These are phyloP conservation scores for Sturnira hondurensis DNA, from an alignment of 2,113 vertebrate species.

Conservation along the genomic window DNA sequence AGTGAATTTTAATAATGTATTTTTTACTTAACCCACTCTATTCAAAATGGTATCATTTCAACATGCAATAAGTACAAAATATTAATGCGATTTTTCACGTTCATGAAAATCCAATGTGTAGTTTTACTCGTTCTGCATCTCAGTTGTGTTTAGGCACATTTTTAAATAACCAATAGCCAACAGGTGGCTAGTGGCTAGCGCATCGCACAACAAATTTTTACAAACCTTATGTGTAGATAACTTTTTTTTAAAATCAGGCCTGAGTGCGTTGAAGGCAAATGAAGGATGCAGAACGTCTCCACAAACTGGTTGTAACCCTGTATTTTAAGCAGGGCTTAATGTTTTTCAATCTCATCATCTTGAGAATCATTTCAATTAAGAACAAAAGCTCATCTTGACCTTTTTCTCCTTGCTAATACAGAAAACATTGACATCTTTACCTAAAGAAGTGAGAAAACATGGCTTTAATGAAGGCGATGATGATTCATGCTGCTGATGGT, in stretches of 20 bases:
- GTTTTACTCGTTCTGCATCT: not conserved
- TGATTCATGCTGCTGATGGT: not conserved
- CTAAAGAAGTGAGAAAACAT: not conserved
- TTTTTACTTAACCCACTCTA: not conserved
- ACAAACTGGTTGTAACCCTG: not conserved
- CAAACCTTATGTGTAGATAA: not conserved
- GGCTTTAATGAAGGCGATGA: not conserved
- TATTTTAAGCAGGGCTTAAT: not conserved
- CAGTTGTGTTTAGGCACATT: not conserved
- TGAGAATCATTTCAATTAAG: conserved; percentile 17
- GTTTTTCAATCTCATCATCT: not conserved
- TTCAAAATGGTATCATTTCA: not conserved
- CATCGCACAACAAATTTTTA: not conserved
- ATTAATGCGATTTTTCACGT: not conserved
- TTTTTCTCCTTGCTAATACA: not conserved
- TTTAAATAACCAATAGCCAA: not conserved
- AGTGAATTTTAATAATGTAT: not conserved
- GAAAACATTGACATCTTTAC: not conserved
- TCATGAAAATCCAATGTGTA: not conserved
- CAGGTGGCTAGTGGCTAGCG: not conserved
- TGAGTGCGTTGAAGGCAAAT: not conserved
- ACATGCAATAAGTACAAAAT: not conserved
- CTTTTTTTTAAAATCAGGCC: not conserved
- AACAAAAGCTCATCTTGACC: not conserved
- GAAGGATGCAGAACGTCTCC: not conserved